Conservation (phyloP, 2,797 vertebrate genomes). For the Ptychadena robeensis region DNA sequence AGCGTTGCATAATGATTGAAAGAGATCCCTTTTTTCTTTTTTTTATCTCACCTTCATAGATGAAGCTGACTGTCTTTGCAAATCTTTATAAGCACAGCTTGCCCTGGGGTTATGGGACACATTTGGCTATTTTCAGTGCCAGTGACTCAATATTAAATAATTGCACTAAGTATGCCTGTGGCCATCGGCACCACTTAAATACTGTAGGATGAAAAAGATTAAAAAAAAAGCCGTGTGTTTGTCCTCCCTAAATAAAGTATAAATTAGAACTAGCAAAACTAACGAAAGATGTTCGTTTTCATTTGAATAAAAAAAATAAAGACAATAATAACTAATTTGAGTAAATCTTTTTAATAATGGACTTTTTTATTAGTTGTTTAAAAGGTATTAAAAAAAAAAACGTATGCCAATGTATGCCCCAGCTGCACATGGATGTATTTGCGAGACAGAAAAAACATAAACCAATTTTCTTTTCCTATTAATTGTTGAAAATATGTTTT, state of each 20-base stretch:
- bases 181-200: conserved; percentile 40
- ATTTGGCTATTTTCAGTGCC: conserved; percentile 60
- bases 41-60: background rate
- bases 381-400: background rate
- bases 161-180: conserved; percentile 36
- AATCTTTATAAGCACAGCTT: conserved; percentile 55
- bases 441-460: background rate
- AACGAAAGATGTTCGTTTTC: background rate
- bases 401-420: too few relatives aligned
- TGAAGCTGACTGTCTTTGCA: conserved; percentile 32
- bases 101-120: conserved; percentile 50
- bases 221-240: background rate
- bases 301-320: background rate
- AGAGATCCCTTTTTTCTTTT: conserved; percentile 44
- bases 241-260: background rate
- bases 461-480: background rate
- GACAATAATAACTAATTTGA: background rate
- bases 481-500: background rate
- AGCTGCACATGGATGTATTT: background rate
- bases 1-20: conserved; percentile 61
- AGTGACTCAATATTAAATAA: conserved; percentile 46
- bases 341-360: background rate
- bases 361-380: background rate
- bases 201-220: conserved; percentile 8
- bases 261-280: background rate